Base-by-base conservation (phyloP, 2,797 vertebrate species). In the Ambastaia sidthimunki region DNA sequence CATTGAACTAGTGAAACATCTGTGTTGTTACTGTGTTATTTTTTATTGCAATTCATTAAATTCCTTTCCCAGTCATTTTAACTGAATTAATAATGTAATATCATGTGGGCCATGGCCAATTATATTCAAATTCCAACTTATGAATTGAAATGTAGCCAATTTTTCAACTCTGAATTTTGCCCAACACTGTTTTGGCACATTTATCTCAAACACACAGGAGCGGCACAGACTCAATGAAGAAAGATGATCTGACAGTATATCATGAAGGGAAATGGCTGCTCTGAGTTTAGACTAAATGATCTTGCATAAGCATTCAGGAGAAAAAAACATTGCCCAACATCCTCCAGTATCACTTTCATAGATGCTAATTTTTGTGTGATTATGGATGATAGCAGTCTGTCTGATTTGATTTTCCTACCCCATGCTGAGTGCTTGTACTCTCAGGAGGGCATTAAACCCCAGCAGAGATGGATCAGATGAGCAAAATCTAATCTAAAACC, bases 401-500 rank as follows among this genome's bases (percentile, higher is more conserved):
- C 54, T 57, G 69, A 80, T 80, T 80, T 57, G 74, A 77, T 83
- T 80, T 84, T 70, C 72, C 55, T 52, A 74, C 41, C 55, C 73
- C 50, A 60, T 75, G 71, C 47, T 73, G 70, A 80, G 50, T 21
- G 23, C 6, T n/a, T 68, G 34, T 37, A 60, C 13, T 57, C 73
- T 69, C 72, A 13, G 19, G 60, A 79, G 76, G 65, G 52, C 54
- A 72, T 76, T 71, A 81, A 80, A 50, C 13, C 66, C 69, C 82
- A 76, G 31, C 13, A 41, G 78, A 77, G 69, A 76, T 47, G 66
- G 34, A 80, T 72, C 54, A 60, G 65, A 76, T 77, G 50, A 78
- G 7, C 21, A 72, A 73, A 83, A 82, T 25, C 15, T 79, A 7
- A 76, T 86, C 77, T 78, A 78, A 82, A 84, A 74, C 65, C 13